Evolutionary conservation across 1,140 invertebrate species (phyloP).

Genomic region (Tetramorium parvispinum): DNA sequence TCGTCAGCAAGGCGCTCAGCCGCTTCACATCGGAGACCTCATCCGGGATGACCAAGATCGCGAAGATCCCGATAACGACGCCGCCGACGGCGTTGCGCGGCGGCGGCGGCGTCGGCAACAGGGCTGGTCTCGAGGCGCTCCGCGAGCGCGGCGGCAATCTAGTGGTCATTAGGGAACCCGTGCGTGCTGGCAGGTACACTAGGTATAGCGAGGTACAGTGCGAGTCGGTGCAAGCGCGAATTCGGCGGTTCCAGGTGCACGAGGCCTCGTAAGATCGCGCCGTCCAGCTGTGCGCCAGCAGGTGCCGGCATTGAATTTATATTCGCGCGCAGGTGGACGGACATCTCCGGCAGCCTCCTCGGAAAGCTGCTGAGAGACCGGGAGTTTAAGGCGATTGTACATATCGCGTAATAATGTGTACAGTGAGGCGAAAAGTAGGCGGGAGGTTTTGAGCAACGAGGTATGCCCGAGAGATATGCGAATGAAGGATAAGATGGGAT

Average conservation of each 20-base stretch:
- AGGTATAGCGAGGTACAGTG: conserved; percentile 87
- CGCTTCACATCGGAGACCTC: conserved; percentile 81
- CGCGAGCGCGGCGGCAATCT: conserved; percentile 84
- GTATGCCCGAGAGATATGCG: neutral
- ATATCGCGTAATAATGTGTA: conserved; percentile 52
- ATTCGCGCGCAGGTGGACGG: neutral
- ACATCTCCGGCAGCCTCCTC: neutral
- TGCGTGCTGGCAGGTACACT: conserved; percentile 84
- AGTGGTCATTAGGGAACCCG: conserved; percentile 86
- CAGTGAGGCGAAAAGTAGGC: conserved; percentile 12
- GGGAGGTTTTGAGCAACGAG: conserved; percentile 26
- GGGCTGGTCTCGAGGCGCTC: conserved; percentile 80
- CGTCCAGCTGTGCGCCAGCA: neutral
- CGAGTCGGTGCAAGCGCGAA: conserved; percentile 86
- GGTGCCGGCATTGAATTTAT: neutral
- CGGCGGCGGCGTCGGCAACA: conserved; percentile 71
- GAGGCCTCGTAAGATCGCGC: conserved; percentile 79
- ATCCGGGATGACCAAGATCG: conserved; percentile 37
- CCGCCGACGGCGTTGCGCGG: conserved; percentile 33
- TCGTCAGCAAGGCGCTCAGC: conserved; percentile 85
- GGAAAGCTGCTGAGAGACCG: neutral
- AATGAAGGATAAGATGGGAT: neutral
- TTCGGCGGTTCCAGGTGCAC: conserved; percentile 85
- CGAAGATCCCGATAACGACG: conserved; percentile 42
- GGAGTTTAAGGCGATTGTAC: conserved; percentile 46